phyloP scores from a whole-genome alignment of 2,797 vertebrate genomes.

The Eupleurogrammus muticus region DNA sequence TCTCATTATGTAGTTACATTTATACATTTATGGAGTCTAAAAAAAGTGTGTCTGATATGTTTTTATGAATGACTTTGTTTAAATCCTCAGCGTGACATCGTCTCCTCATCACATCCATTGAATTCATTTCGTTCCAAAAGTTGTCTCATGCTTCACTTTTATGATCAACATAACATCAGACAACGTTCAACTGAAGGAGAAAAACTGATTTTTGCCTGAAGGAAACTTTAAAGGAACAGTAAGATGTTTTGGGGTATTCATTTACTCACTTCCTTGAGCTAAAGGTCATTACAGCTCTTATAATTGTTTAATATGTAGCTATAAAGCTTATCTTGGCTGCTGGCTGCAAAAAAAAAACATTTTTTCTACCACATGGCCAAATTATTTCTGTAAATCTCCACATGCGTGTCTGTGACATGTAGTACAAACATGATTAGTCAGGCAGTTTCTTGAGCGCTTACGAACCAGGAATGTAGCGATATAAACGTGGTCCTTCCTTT shows the following conservation, averaged over 20 bases:
- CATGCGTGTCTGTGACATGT: neutral
- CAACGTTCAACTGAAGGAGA: too few species aligned
- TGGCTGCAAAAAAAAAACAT: too few species aligned
- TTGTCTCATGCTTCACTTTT: too few species aligned
- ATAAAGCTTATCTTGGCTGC: neutral
- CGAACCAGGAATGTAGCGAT: neutral
- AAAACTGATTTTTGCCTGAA: too few species aligned
- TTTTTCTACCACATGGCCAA: neutral
- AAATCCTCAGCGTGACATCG: too few species aligned
- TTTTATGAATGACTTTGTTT: too few species aligned
- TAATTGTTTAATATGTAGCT: neutral
- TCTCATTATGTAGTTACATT: neutral
- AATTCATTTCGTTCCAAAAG: too few species aligned
- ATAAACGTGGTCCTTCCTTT: neutral
- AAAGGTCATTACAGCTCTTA: neutral
- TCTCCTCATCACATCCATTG: too few species aligned
- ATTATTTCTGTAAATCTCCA: neutral
- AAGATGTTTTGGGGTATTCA: neutral
- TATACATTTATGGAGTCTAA: too few species aligned
- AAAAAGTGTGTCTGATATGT: too few species aligned
- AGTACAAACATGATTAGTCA: neutral
- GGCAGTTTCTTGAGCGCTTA: neutral
- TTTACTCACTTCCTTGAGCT: neutral
- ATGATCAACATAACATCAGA: too few species aligned
- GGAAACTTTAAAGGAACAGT: neutral